Evolutionary conservation across 2,888 invertebrate species (phyloP), one percentile per base, ranked within the genome.

Genomic region (Synergus laeviventris): DNA sequence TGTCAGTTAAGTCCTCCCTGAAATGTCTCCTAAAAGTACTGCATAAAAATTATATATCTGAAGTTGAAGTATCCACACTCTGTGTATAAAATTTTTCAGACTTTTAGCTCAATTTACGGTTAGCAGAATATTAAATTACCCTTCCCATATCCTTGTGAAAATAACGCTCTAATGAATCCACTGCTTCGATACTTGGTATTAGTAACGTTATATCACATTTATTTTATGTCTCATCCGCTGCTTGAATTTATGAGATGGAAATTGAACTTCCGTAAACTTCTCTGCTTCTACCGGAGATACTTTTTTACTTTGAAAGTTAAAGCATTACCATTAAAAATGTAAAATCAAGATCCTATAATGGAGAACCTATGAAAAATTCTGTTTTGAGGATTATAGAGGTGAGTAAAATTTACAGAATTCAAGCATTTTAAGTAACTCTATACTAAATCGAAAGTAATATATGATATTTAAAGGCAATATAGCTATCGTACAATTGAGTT

Each of bases 11-110:
- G 1, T 31, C n/a, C 24, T 49, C n/a, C 1, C 31, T 1, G 49
- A 24, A 31, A 70, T 62, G 11, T 12, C 11, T 14, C 5, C 62
- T 62, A 16, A 16, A 38, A 62, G 42, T 62, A 31, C 62, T n/a
- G 62, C 36, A 62, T 62, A 62, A 62, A 62, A 62, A 38, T 62
- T 18, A 39, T 18, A 36, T 36, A 49, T 49, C 31, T 7, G 5
- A 70, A 70, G 70, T 36, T 18, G 11, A 1, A 11, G 4, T 18
- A 18, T 38, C 4, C n/a, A 54, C 11, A 12, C 45, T 54, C n/a
- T 7, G n/a, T 12, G 18, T 2, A 24, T 4, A 24, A 45, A 24
- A 9, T n/a, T 11, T 70, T 54, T 36, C 11, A 70, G 70, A 49
- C 5, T 16, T 70, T 49, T 18, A n/a, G n/a, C 31, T 70, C n/a